Evolutionary conservation across 2,797 vertebrate species (phyloP).

Genomic region (Enteromius viviparus): DNA sequence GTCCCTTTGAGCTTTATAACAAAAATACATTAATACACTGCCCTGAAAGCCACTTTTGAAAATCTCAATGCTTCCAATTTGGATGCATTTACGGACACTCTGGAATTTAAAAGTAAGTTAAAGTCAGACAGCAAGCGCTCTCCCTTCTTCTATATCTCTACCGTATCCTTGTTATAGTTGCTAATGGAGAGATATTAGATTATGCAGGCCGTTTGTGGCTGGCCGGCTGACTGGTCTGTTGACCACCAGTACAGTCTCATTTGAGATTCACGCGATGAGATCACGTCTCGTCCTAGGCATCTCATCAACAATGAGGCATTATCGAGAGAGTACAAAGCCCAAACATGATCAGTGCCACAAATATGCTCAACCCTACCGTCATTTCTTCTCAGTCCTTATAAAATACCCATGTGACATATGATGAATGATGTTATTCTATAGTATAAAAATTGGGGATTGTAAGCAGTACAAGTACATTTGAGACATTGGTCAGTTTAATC

Average conservation of each 20-base stretch:
- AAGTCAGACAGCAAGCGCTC: background rate
- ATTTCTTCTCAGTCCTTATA: slow-evolving; percentile 11
- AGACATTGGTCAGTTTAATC: slow-evolving; percentile 11
- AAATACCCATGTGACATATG: background rate
- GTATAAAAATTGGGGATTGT: background rate
- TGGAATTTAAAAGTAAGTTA: slow-evolving; percentile 15
- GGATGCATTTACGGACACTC: slow-evolving; percentile 13
- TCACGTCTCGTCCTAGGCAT: slow-evolving; percentile 79
- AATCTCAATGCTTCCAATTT: slow-evolving; percentile 25
- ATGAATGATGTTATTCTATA: background rate
- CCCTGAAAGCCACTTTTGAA: slow-evolving; percentile 26
- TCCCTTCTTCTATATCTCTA: slow-evolving; percentile 58
- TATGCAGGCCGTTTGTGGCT: slow-evolving; percentile 79
- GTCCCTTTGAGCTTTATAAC: slow-evolving; percentile 8
- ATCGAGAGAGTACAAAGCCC: slow-evolving; percentile 69
- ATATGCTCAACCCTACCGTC: slow-evolving; percentile 23
- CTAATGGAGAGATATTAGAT: slow-evolving; percentile 84
- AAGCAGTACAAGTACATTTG: background rate
- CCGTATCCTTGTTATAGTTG: slow-evolving; percentile 72
- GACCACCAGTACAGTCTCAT: slow-evolving; percentile 66
- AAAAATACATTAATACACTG: slow-evolving; percentile 29
- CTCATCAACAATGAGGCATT: slow-evolving; percentile 78
- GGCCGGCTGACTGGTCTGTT: slow-evolving; percentile 68
- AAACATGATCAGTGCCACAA: slow-evolving; percentile 72
- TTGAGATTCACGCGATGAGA: slow-evolving; percentile 79